phyloP scores from a whole-genome alignment of 1,140 invertebrate species.

The Hylyphantes graminicola region DNA sequence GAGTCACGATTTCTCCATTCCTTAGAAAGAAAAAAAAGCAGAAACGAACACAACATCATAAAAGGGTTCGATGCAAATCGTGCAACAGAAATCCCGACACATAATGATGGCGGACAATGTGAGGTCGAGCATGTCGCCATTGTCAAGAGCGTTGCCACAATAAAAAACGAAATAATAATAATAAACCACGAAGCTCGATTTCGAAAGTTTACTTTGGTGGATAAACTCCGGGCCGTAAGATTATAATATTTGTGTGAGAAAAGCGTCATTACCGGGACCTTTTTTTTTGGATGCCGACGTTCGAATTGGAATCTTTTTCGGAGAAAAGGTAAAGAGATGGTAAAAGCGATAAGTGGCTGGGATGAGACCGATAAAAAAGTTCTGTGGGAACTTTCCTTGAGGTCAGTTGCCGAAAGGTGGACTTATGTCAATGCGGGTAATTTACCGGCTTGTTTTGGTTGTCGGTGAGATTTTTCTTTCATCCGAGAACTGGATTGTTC shows the following conservation, averaged over 20 bases:
- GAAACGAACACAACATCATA: constrained; percentile 1
- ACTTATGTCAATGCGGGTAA: too few relatives aligned
- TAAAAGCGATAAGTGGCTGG: constrained; percentile 37
- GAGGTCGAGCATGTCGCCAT: constrained; percentile 41
- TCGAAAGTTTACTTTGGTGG: constrained; percentile 9
- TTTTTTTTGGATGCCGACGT: constrained; percentile 2
- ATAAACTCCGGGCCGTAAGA: constrained; percentile 1
- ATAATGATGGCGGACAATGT: constrained; percentile 36
- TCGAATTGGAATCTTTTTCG: constrained; percentile 37
- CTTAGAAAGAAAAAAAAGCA: not conserved
- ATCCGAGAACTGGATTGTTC: too few relatives aligned
- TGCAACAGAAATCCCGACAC: constrained; percentile 24
- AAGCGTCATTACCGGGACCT: constrained; percentile 18
- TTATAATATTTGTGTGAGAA: constrained; percentile 15
- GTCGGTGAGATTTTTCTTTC: too few relatives aligned
- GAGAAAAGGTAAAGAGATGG: constrained; percentile 35
- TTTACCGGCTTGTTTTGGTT: too few relatives aligned
- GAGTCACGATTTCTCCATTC: too few relatives aligned
- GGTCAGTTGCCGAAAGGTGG: not conserved
- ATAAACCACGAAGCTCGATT: too few relatives aligned
- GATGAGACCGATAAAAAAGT: constrained; percentile 22
- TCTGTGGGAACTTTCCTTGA: constrained; percentile 11
- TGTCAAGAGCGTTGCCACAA: constrained; percentile 24
- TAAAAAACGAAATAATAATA: too few relatives aligned
- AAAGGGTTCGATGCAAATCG: constrained; percentile 6